Evolutionary conservation across 2,888 invertebrate species (phyloP), one percentile per base, ranked within the genome.

Genomic region (Microctonus aethiopoides): DNA sequence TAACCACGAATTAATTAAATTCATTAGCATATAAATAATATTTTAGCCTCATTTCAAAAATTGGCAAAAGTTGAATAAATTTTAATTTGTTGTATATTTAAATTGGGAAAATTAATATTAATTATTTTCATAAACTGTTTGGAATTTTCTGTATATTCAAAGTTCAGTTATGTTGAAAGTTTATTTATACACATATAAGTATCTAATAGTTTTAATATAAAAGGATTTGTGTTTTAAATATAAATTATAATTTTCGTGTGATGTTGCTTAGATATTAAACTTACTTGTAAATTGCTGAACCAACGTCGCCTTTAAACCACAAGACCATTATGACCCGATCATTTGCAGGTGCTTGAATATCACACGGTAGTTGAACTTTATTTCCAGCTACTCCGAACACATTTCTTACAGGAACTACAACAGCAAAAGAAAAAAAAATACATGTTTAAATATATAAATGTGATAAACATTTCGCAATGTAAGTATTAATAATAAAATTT

Each of bases 291-390:
- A 95, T 88, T 29, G 95, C 95, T 82, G 95, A 94, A 36, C 92
- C 92, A 77, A 92, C 93, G 51, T 92, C 91, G 85, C 94, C 95
- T 82, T 94, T 94, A 87, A 95, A 95, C 95, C 95, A 95, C 41
- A 95, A 90, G 76, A 95, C 95, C 94, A 95, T 94, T 81, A 92
- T 93, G 67, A 95, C 94, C 29, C 92, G 91, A 87, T 95, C 95
- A 81, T 94, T 92, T 80, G 93, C 92, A 75, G 91, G 89, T 9
- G 95, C 92, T 78, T 92, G 91, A 77, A 96, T 95, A 87, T 96
- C 94, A 86, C 96, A 96, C 11, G 96, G 96, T 66, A 96, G 89
- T 74, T 93, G 92, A 22, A 94, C 94, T 84, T 94, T 94, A 85
- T 93, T 92, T 32, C 93, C 94, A 75, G 94, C 88, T 5, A 95